These are phyloP conservation scores for Megaleporinus macrocephalus DNA, from an alignment of 2,113 vertebrate species.

Conservation along the genomic window DNA sequence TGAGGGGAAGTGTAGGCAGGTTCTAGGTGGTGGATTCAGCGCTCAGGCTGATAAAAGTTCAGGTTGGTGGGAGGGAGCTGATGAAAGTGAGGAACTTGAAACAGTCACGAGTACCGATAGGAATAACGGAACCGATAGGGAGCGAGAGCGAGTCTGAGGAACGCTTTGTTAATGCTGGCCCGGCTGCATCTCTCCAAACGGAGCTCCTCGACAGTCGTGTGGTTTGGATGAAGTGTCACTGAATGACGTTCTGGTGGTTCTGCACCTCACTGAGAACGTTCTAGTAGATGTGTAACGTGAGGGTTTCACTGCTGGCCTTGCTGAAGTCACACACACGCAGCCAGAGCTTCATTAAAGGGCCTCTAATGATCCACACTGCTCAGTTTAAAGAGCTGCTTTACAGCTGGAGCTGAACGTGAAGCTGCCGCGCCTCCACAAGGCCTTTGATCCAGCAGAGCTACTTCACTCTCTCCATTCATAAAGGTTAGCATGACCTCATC, in stretches of 20 bases:
- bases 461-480: not conserved
- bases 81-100: too few relatives aligned
- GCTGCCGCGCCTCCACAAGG: not conserved
- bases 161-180: not conserved
- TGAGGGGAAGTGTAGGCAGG: too few relatives aligned
- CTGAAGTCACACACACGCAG: too few relatives aligned
- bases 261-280: too few relatives aligned
- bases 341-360: not conserved
- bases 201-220: conserved; percentile 55
- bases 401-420: not conserved
- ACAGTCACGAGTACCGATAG: too few relatives aligned
- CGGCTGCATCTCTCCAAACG: conserved; percentile 51
- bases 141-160: not conserved
- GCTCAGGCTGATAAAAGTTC: too few relatives aligned
- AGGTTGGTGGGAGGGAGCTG: too few relatives aligned
- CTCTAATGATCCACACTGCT: not conserved
- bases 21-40: too few relatives aligned
- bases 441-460: not conserved
- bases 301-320: too few relatives aligned
- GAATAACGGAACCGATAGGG: not conserved
- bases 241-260: not conserved
- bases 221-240: conserved; percentile 31
- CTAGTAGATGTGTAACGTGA: too few relatives aligned
- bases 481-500: conserved; percentile 42
- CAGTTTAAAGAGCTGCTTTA: not conserved